A percentile compares a stretch with the other conserved stretches of the same genome.
These are phyloP conservation scores for Platycheirus albimanus DNA, from an alignment of 2,888 invertebrate species.

Conservation along the genomic window DNA sequence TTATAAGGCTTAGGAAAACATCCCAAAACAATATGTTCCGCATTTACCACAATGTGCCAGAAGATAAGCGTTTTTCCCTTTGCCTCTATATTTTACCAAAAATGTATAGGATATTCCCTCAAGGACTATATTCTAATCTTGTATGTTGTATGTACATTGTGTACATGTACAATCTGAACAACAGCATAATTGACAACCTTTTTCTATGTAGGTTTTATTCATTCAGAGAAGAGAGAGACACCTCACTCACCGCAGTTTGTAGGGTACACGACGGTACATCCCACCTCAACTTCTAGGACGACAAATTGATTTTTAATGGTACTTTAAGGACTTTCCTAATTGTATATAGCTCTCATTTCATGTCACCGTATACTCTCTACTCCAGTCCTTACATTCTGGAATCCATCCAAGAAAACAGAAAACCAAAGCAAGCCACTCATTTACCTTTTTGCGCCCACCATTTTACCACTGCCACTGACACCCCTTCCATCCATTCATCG, in stretches of 20 bases:
- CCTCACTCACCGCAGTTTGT: neutral
- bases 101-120: neutral
- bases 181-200: constrained; percentile 30
- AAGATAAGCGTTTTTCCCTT: constrained; percentile 1
- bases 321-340: constrained; percentile 62
- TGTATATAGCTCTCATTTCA: constrained; percentile 37
- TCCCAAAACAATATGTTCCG: constrained; percentile 25
- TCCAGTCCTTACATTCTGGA: constrained; percentile 27
- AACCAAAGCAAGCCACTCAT: constrained; percentile 55
- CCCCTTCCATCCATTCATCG: neutral
- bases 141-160: neutral
- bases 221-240: neutral
- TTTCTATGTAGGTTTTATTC: constrained; percentile 19
- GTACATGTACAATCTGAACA: constrained; percentile 33
- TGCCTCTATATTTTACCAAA: too few species aligned
- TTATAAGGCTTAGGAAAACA: constrained; percentile 14
- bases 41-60: constrained; percentile 18
- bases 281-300: constrained; percentile 23
- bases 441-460: constrained; percentile 25
- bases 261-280: too few species aligned
- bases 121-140: constrained; percentile 28
- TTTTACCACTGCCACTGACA: neutral
- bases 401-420: constrained; percentile 45
- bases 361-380: constrained; percentile 16
- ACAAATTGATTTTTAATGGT: constrained; percentile 69